Evolutionary conservation across 2,888 invertebrate genomes (phyloP), one percentile per base, ranked within the genome.

Genomic region (Allacma fusca): DNA sequence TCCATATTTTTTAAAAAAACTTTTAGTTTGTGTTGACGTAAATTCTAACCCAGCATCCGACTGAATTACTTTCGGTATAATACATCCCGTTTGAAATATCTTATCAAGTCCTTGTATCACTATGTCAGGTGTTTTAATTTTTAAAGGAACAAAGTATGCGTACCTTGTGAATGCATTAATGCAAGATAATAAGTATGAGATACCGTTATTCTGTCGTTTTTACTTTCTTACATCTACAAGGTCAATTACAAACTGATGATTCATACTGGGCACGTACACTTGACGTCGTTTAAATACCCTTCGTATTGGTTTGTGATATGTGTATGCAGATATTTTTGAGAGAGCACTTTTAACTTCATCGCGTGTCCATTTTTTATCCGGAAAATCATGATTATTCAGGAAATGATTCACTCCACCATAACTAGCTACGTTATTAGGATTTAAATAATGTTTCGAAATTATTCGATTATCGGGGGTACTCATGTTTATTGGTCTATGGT

Each of bases 191-290:
- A 40, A 13, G 13, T 40, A 40, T 40, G 40, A 40, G 5, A 40
- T 40, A 40, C 13, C 5, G 13, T 13, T 40, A 13, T 40, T 40
- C 13, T 40, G 40, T 40, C 7, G 5, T 21, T 43, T 43, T 1
- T 43, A 19, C 12, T 26, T 71, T 7, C 24, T n/a, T 19, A 71
- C 1, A 23, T 71, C 71, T 21, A 43, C 43, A 19, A 71, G 44
- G 44, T 71, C 71, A 21, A 43, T 43, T 4, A 29, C 71, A 50
- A 44, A 71, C 44, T 71, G 71, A 16, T 71, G 16, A 9, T 43
- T 43, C 13, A 50, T 43, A 1, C 44, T 24, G 1, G 71, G 26
- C 4, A 71, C 43, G 44, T 43, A 71, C 1, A 43, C 29, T 13
- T 24, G 21, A 2, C 57, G 1, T 19, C 71, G n/a, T 12, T 12